phyloP scores from a whole-genome alignment of 92 coral and sea anemone genomes.

The Epizoanthus illoricatus region DNA sequence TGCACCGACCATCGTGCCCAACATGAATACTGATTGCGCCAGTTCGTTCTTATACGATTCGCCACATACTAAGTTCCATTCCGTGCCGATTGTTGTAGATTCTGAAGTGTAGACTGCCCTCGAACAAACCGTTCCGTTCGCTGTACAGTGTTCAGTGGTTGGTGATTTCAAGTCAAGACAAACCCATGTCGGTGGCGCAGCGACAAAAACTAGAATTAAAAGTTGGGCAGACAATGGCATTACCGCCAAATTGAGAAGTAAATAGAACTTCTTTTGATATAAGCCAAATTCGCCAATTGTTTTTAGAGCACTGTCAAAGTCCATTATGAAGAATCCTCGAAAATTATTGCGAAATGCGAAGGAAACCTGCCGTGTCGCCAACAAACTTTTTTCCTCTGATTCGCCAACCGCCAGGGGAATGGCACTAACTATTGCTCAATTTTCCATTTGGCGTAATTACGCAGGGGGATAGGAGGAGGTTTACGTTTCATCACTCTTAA shows the following conservation, averaged over 20 bases:
- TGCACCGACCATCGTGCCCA: constrained; percentile 80
- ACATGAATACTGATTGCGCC: constrained; percentile 80
- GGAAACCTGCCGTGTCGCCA: not conserved
- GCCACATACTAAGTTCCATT: constrained; percentile 85
- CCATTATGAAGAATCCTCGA: constrained; percentile 46
- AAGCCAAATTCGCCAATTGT: constrained; percentile 85
- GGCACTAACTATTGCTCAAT: constrained; percentile 17
- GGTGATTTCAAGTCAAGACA: constrained; percentile 52
- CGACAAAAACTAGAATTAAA: constrained; percentile 72
- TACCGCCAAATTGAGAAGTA: constrained; percentile 59
- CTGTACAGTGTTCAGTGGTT: constrained; percentile 27
- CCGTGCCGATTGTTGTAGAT: constrained; percentile 80
- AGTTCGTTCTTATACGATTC: constrained; percentile 81
- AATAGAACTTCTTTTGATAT: constrained; percentile 66
- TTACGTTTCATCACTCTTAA: no score
- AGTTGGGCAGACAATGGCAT: constrained; percentile 66
- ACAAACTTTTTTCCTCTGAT: not conserved
- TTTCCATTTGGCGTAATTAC: no score
- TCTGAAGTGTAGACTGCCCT: constrained; percentile 65
- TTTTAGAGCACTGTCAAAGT: constrained; percentile 65
- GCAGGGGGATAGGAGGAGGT: no score
- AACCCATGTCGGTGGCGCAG: constrained; percentile 86
- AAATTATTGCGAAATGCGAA: not conserved
- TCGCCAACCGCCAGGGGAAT: not conserved
- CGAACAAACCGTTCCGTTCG: constrained; percentile 60